A percentile compares a stretch with the other conserved stretches of the same genome.
Conservation (phyloP, 2,113 vertebrate species). For the Boulengeromyrus knoepffleri region DNA sequence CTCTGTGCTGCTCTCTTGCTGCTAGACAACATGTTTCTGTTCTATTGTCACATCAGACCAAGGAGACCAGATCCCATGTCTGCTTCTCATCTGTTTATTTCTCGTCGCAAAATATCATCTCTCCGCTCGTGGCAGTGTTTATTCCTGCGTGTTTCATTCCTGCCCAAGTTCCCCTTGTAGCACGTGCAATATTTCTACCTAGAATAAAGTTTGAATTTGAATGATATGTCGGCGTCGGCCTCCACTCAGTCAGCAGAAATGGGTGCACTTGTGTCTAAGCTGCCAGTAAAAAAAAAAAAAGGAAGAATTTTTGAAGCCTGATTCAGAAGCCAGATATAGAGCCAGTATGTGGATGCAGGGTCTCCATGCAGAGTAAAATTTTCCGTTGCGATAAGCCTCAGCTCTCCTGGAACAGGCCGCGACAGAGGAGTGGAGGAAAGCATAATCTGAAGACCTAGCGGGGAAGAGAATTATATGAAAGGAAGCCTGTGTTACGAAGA, state of each 20-base stretch:
- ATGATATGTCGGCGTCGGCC: neutral
- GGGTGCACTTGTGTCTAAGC: neutral
- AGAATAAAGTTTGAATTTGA: slow-evolving; percentile 7
- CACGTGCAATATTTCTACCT: neutral
- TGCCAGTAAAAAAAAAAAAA: neutral
- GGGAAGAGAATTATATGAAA: neutral
- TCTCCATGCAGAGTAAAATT: neutral
- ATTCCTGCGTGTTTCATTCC: neutral
- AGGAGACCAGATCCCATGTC: neutral
- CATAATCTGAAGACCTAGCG: neutral
- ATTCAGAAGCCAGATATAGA: slow-evolving; percentile 14
- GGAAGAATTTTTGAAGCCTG: slow-evolving; percentile 6
- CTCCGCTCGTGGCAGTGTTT: neutral
- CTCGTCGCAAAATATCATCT: neutral
- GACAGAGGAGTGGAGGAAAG: neutral
- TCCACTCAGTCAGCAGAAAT: neutral
- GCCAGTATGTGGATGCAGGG: neutral
- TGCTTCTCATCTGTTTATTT: neutral
- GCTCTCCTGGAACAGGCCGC: neutral
- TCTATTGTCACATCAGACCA: neutral
- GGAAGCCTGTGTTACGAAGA: neutral
- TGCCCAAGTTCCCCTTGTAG: neutral
- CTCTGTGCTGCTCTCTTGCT: neutral
- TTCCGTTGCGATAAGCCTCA: slow-evolving; percentile 9
- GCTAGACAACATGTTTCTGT: neutral